Evolutionary conservation across 2,888 invertebrate genomes (phyloP), one percentile per base, ranked within the genome.

Genomic region (Dryobotodes eremita): DNA sequence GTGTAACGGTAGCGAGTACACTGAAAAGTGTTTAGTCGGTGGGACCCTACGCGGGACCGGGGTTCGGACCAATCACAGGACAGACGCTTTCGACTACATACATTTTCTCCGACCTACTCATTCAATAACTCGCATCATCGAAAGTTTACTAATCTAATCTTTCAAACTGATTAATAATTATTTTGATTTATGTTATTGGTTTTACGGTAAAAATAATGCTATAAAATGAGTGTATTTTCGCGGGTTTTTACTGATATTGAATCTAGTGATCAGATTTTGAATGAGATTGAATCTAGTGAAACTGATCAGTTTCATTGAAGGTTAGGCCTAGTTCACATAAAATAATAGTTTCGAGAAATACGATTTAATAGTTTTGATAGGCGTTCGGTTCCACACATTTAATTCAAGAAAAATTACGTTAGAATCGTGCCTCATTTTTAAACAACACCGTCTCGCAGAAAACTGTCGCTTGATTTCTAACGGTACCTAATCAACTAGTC

Each of bases 11-110:
- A 88, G 84, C 80, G 77, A 81, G 76, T 84, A 75, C 71, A 80
- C 80, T 79, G 80, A 88, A 88, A 88, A 86, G 77, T 83, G 83
- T 89, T 83, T 81, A 71, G 77, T 79, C 73, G 74, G 80, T 85
- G 86, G 91, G 90, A 90, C 91, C 92, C 92, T 91, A 83, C 80
- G 78, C 84, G 83, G 75, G 71, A 64, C 55, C 71, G 87, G 88
- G 87, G 81, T 86, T 82, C 75, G 85, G 88, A 80, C 90, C 90
- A 90, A 92, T 90, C 89, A 83, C 86, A 77, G 72, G 76, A 82
- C 71, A 83, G 85, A 85, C 84, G 85, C 81, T 79, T 79, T 74
- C 69, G 66, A 65, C 71, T 64, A 61, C 71, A 79, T 83, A 70
- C 75, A 75, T 74, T 85, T 82, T 87, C 62, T 78, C 71, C 65